Evolutionary conservation across 2,888 invertebrate genomes (phyloP).

Genomic region (Synergus laeviventris): DNA sequence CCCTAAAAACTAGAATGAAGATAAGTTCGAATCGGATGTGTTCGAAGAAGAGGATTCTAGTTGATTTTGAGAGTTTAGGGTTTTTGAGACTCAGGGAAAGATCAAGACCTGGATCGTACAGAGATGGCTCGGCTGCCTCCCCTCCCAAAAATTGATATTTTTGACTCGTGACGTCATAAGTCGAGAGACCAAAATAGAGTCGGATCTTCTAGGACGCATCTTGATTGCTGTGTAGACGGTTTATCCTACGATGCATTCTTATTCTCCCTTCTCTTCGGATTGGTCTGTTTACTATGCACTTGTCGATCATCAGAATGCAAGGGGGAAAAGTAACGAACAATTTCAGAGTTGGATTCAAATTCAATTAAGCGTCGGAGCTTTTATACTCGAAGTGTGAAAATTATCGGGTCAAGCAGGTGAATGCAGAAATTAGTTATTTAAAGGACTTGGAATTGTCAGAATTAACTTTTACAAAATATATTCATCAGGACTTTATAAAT

Average conservation of each 20-base stretch:
- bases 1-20: not conserved
- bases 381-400: not conserved
- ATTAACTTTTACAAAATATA: not conserved
- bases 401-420: not conserved
- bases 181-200: constrained; percentile 71
- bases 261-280: constrained; percentile 27
- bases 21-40: not conserved
- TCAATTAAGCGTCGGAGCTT: not conserved
- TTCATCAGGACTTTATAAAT: not conserved
- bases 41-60: not conserved
- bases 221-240: constrained; percentile 49
- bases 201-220: constrained; percentile 67
- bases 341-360: not conserved
- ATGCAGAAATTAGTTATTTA: not conserved
- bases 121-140: constrained; percentile 50
- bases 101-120: constrained; percentile 67
- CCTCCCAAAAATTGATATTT: constrained; percentile 67
- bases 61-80: constrained; percentile 45
- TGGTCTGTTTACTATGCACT: constrained; percentile 49
- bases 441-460: not conserved
- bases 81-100: constrained; percentile 70
- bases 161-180: constrained; percentile 72
- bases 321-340: not conserved
- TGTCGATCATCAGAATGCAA: constrained; percentile 46
- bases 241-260: constrained; percentile 43